A percentile compares a stretch with the other conserved stretches of the same genome.
phyloP scores from a whole-genome alignment of 2,797 vertebrate genomes.

The Sebastes oblongus region DNA sequence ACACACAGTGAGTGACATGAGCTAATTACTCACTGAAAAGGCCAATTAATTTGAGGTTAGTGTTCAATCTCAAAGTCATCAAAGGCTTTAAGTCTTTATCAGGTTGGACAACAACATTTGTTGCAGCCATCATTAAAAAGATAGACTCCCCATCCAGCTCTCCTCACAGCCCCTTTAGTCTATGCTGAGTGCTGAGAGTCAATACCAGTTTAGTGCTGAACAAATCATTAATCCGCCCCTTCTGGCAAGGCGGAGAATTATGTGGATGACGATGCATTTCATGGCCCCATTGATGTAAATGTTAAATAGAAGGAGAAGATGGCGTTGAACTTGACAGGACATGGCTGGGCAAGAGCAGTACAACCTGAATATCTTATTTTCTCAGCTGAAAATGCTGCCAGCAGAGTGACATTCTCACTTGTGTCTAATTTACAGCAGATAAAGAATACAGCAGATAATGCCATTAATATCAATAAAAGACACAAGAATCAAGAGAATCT shows the following conservation, averaged over 20 bases:
- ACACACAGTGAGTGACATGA: background rate
- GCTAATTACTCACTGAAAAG: conserved; percentile 22
- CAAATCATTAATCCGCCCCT: conserved; percentile 51
- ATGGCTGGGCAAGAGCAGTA: background rate
- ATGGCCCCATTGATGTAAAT: conserved; percentile 1
- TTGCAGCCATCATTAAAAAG: conserved; percentile 25
- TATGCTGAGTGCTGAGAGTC: conserved; percentile 45
- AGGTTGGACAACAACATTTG: conserved; percentile 14
- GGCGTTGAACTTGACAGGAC: conserved; percentile 6
- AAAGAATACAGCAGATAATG: background rate
- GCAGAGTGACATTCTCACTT: background rate
- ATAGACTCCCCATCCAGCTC: conserved; percentile 10
- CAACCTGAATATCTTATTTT: background rate
- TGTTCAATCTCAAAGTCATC: background rate
- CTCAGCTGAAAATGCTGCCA: background rate
- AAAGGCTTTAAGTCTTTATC: conserved; percentile 17
- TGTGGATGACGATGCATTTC: conserved; percentile 27
- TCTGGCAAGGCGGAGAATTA: conserved; percentile 8
- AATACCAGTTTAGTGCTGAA: conserved; percentile 60
- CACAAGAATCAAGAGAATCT: background rate
- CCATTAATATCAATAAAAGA: background rate
- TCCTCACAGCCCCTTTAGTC: background rate
- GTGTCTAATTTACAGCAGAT: background rate
- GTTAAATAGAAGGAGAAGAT: background rate
- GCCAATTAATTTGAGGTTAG: conserved; percentile 11